Evolutionary conservation across 2,888 invertebrate genomes (phyloP).

Genomic region (Nymphalis urticae): DNA sequence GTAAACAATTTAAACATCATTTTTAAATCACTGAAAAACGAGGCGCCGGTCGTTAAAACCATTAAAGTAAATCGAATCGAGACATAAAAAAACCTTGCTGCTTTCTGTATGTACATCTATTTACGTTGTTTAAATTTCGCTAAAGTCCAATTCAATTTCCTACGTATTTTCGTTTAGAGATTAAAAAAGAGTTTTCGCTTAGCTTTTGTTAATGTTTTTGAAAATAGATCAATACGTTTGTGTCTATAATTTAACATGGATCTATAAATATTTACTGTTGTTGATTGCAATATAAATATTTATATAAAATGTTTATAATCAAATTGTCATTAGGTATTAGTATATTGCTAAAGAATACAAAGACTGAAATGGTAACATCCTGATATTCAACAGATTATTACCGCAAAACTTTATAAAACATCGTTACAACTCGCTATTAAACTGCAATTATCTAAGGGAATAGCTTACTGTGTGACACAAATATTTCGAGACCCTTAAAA

Average conservation of each 20-base stretch:
- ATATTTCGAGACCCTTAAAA: neutral
- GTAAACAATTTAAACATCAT: too few relatives aligned
- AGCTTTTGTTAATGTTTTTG: neutral
- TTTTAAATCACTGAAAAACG: neutral
- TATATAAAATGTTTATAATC: neutral
- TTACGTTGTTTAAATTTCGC: neutral
- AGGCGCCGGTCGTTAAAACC: neutral
- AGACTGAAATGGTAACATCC: too few relatives aligned
- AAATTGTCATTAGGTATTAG: neutral
- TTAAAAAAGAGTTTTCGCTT: neutral
- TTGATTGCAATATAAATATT: neutral
- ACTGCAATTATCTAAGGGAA: neutral
- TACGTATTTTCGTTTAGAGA: neutral
- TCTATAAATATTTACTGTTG: neutral
- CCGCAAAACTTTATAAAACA: neutral
- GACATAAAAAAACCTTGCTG: neutral
- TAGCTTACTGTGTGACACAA: neutral
- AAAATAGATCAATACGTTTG: neutral
- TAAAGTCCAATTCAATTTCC: neutral
- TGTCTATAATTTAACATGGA: neutral
- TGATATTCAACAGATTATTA: neutral
- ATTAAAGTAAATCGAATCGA: constrained; percentile 1
- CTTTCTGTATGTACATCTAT: neutral
- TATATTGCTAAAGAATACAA: neutral
- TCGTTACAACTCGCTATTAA: neutral